Evolutionary conservation across 2,888 invertebrate species (phyloP).

Genomic region (Parapristionchus giblindavisi): DNA sequence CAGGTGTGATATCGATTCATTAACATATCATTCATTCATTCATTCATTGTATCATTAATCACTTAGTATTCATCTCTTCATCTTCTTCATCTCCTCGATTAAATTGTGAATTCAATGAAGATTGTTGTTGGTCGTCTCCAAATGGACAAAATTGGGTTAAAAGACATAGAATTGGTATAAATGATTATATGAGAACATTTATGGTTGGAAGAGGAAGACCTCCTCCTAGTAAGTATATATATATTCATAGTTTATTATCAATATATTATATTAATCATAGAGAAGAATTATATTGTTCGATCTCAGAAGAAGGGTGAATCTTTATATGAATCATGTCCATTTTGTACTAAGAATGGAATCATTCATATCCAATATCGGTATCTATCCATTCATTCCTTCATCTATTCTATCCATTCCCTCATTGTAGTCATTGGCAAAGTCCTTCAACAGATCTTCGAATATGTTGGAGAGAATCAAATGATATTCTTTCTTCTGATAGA

Average conservation of each 20-base stretch:
- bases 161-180: constrained; percentile 41
- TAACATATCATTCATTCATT: too few relatives aligned
- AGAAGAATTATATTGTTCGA: constrained; percentile 34
- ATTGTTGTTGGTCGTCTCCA: constrained; percentile 39
- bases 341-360: constrained; percentile 35
- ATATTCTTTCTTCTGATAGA: constrained; percentile 42
- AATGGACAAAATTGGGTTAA: constrained; percentile 22
- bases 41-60: background rate
- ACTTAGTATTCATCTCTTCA: background rate
- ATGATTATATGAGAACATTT: constrained; percentile 55
- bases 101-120: constrained; percentile 28
- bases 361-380: constrained; percentile 34
- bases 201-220: constrained; percentile 51
- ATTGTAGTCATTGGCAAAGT: constrained; percentile 58
- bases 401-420: background rate
- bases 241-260: background rate
- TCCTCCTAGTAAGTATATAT: constrained; percentile 48
- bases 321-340: constrained; percentile 33
- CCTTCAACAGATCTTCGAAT: constrained; percentile 50
- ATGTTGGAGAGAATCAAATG: constrained; percentile 50
- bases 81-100: background rate
- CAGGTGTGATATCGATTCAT: too few relatives aligned
- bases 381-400: too few relatives aligned
- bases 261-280: constrained; percentile 1
- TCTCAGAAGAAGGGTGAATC: constrained; percentile 24